Evolutionary conservation across 1,140 invertebrate species (phyloP).

Genomic region (Drosophila kurseongensis): DNA sequence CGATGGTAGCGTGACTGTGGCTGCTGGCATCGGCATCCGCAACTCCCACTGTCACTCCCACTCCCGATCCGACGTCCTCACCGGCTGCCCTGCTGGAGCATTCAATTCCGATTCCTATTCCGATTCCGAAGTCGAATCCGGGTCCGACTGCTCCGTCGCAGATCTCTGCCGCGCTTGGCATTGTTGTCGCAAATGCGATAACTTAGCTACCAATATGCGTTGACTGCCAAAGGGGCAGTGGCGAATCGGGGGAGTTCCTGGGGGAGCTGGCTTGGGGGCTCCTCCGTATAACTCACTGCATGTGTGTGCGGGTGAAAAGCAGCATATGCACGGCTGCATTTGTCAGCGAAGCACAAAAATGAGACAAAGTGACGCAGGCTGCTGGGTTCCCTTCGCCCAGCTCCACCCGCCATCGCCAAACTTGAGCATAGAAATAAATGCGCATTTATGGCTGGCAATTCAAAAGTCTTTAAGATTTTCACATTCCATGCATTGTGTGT

Average conservation of each 20-base stretch:
- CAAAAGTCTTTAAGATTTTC: constrained; percentile 83
- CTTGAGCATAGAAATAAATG: constrained; percentile 83
- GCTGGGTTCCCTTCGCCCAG: constrained; percentile 26
- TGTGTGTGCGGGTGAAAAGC: constrained; percentile 42
- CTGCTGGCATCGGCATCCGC: not conserved
- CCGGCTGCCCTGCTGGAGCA: constrained; percentile 25
- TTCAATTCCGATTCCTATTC: constrained; percentile 51
- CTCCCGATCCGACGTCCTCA: constrained; percentile 1
- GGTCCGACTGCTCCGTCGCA: constrained; percentile 42
- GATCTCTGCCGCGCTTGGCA: constrained; percentile 50
- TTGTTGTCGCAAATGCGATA: constrained; percentile 83
- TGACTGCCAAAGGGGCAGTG: constrained; percentile 58
- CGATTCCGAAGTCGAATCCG: constrained; percentile 33
- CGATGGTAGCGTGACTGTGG: constrained; percentile 22
- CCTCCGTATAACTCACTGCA: constrained; percentile 28
- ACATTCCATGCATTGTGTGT: constrained; percentile 80
- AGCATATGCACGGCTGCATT: constrained; percentile 82
- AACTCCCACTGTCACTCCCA: constrained; percentile 12
- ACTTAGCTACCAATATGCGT: constrained; percentile 83
- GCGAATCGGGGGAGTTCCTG: not conserved
- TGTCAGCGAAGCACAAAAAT: constrained; percentile 83
- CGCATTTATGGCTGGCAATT: constrained; percentile 82
- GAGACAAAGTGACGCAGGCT: constrained; percentile 79
- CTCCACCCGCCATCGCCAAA: constrained; percentile 31
- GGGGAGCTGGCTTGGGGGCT: constrained; percentile 11